Percentiles rank a stretch among this genome's conserved stretches.
phyloP scores from a whole-genome alignment of 2,888 invertebrate genomes.

The Eupithecia abbreviata region DNA sequence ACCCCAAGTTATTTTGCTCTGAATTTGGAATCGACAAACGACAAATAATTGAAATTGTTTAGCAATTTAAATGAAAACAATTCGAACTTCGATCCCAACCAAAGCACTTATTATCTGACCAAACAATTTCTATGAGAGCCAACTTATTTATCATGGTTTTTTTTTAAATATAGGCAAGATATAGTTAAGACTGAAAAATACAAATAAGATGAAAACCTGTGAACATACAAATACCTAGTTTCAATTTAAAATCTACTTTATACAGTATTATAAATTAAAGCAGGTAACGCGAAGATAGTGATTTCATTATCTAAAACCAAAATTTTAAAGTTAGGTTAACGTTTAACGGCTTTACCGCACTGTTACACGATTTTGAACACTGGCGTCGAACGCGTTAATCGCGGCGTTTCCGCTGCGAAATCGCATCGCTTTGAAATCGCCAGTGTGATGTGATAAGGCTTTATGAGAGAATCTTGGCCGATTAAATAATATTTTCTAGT shows the following conservation, averaged over 20 bases:
- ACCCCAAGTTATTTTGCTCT: neutral
- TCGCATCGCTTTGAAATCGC: no score
- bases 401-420: no score
- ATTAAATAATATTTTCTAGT: neutral
- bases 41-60: neutral
- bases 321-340: no score
- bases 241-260: slow-evolving; percentile 6
- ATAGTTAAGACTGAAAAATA: neutral
- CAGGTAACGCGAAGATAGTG: slow-evolving; percentile 5
- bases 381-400: no score
- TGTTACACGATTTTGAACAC: no score
- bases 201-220: neutral
- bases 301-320: neutral
- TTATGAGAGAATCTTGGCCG: neutral
- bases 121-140: neutral
- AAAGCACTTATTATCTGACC: neutral
- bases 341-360: no score
- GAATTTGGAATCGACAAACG: neutral
- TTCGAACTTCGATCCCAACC: neutral
- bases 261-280: slow-evolving; percentile 1
- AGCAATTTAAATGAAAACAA: neutral
- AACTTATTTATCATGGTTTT: neutral
- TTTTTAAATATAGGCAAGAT: slow-evolving; percentile 8
- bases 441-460: no score
- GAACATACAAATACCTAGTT: neutral